Conservation (phyloP, 35 echinoderm and acorn worm species). For the Acanthaster planci region DNA sequence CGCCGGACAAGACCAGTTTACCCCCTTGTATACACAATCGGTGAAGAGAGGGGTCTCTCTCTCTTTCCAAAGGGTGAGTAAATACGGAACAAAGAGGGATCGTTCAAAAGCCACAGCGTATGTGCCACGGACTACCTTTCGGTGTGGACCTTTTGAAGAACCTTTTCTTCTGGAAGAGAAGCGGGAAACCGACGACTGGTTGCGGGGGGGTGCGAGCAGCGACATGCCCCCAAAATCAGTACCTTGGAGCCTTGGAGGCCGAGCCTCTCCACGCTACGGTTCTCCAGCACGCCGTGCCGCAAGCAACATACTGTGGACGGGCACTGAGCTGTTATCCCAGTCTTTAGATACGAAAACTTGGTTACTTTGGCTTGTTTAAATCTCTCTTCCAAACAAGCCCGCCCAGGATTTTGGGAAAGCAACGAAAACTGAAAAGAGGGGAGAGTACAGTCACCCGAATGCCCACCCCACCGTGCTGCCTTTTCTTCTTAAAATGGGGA, state of each 20-base stretch:
- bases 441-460: conserved; percentile 5
- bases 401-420: not conserved
- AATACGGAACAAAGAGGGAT: conserved; percentile 21
- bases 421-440: not conserved
- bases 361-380: conserved; percentile 34
- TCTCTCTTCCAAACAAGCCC: not conserved
- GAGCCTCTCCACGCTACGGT: no score
- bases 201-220: no score
- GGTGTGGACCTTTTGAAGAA: no score
- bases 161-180: no score
- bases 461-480: not conserved
- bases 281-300: not conserved
- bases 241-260: no score
- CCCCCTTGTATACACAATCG: conserved; percentile 30
- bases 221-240: no score
- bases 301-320: not conserved
- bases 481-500: not conserved
- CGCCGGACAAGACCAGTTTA: conserved; percentile 10
- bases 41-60: not conserved
- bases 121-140: not conserved
- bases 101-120: conserved; percentile 10
- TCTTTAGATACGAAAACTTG: conserved; percentile 26
- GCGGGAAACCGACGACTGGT: no score
- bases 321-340: not conserved
- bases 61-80: conserved; percentile 10